phyloP scores from a whole-genome alignment of 2,797 vertebrate genomes.

The Pseudochirops cupreus region DNA sequence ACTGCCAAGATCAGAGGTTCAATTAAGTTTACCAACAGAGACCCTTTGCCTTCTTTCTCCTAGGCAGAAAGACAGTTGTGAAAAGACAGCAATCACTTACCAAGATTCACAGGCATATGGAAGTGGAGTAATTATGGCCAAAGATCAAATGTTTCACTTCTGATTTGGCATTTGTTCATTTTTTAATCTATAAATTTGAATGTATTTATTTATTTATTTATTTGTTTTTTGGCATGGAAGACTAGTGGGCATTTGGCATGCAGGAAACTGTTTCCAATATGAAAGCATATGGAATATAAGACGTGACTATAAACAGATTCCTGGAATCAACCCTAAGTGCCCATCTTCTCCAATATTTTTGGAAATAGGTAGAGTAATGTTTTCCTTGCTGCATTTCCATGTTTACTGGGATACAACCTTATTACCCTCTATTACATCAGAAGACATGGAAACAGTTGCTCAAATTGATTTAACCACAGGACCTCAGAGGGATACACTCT shows the following conservation, averaged over 20 bases:
- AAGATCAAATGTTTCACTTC: constrained; percentile 74
- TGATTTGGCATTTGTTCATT: constrained; percentile 78
- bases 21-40: constrained; percentile 18
- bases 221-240: constrained; percentile 74
- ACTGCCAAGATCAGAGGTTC: constrained; percentile 25
- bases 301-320: constrained; percentile 67
- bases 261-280: constrained; percentile 60
- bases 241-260: constrained; percentile 77
- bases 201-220: too few species aligned
- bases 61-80: constrained; percentile 55
- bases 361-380: constrained; percentile 79
- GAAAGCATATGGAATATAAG: constrained; percentile 72
- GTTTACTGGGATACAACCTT: constrained; percentile 85
- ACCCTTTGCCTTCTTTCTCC: background rate
- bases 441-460: constrained; percentile 81
- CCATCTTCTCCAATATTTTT: constrained; percentile 76
- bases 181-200: constrained; percentile 64
- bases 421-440: constrained; percentile 85
- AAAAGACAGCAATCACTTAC: constrained; percentile 74
- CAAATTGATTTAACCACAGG: constrained; percentile 77
- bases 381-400: constrained; percentile 80
- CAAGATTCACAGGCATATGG: constrained; percentile 56
- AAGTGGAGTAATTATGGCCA: constrained; percentile 71
- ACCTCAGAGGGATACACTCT: constrained; percentile 75
- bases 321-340: constrained; percentile 75